These are phyloP conservation scores for Caenorhabditis afra DNA, from an alignment of 2,888 invertebrate species.

Conservation along the genomic window DNA sequence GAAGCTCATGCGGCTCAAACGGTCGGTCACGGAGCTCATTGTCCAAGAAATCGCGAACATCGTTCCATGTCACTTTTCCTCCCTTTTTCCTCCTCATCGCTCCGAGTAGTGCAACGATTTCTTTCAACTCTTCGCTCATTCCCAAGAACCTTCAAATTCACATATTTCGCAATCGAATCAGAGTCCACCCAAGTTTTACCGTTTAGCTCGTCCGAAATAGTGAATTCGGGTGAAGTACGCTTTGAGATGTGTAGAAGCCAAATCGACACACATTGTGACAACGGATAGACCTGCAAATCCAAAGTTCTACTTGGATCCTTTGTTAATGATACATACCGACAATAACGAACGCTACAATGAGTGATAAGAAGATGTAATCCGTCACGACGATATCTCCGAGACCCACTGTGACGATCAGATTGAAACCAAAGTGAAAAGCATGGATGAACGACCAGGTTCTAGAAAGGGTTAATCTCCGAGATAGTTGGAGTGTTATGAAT, in stretches of 20 bases:
- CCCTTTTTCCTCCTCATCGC: conserved; percentile 80
- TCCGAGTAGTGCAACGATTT: conserved; percentile 80
- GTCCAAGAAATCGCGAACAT: conserved; percentile 80
- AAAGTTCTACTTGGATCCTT: neutral
- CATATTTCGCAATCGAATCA: neutral
- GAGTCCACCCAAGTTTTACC: conserved; percentile 33
- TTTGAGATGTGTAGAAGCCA: conserved; percentile 81
- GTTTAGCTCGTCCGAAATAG: conserved; percentile 80
- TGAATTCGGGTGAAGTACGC: conserved; percentile 81
- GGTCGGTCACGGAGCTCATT: conserved; percentile 79
- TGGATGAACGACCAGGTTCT: conserved; percentile 80
- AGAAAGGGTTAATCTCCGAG: conserved; percentile 7
- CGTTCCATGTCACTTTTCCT: conserved; percentile 81
- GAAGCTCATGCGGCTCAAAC: conserved; percentile 80
- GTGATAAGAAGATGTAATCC: conserved; percentile 78
- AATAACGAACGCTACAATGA: conserved; percentile 81
- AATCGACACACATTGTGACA: conserved; percentile 81
- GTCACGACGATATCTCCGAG: conserved; percentile 80
- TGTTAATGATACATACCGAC: conserved; percentile 72
- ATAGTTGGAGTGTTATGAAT: neutral
- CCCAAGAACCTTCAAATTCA: conserved; percentile 75
- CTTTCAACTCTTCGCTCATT: conserved; percentile 80
- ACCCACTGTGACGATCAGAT: conserved; percentile 81
- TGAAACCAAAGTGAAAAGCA: conserved; percentile 81
- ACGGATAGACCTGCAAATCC: conserved; percentile 77